Evolutionary conservation across 2,888 invertebrate genomes (phyloP).

Genomic region (Perizoma flavofasciatum): DNA sequence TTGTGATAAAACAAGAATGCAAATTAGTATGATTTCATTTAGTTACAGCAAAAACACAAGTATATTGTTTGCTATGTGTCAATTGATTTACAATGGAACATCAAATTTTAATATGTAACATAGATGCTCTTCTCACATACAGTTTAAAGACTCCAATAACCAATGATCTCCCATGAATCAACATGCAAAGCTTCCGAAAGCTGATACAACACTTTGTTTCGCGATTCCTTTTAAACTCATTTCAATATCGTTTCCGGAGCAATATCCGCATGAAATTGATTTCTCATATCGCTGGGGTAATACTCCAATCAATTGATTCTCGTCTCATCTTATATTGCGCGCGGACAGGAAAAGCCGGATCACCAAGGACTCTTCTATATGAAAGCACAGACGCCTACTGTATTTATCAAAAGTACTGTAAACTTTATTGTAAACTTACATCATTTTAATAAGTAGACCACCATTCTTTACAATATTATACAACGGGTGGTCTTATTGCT

Average conservation of each 20-base stretch:
- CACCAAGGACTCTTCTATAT: slow-evolving; percentile 14
- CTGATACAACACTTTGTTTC: not conserved
- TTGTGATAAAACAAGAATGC: too few relatives aligned
- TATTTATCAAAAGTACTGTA: too few relatives aligned
- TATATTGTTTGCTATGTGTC: too few relatives aligned
- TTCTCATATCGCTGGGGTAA: slow-evolving; percentile 11
- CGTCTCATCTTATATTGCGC: not conserved
- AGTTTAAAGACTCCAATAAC: not conserved
- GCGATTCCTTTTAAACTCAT: slow-evolving; percentile 5
- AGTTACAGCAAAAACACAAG: too few relatives aligned
- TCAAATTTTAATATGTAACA: too few relatives aligned
- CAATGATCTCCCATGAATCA: not conserved
- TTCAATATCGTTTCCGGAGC: slow-evolving; percentile 6
- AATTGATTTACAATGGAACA: too few relatives aligned
- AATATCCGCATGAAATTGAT: slow-evolving; percentile 21
- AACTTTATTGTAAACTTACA: too few relatives aligned
- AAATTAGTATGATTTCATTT: too few relatives aligned
- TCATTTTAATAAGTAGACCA: too few relatives aligned
- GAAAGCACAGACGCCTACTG: slow-evolving; percentile 2
- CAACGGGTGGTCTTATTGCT: too few relatives aligned
- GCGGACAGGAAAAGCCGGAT: slow-evolving; percentile 8
- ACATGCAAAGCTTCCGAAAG: slow-evolving; percentile 2
- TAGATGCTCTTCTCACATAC: not conserved
- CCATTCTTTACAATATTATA: too few relatives aligned
- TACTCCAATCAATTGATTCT: slow-evolving; percentile 7